Base-by-base conservation (phyloP, 2,888 invertebrate genomes). In the Pherbina coryleti region DNA sequence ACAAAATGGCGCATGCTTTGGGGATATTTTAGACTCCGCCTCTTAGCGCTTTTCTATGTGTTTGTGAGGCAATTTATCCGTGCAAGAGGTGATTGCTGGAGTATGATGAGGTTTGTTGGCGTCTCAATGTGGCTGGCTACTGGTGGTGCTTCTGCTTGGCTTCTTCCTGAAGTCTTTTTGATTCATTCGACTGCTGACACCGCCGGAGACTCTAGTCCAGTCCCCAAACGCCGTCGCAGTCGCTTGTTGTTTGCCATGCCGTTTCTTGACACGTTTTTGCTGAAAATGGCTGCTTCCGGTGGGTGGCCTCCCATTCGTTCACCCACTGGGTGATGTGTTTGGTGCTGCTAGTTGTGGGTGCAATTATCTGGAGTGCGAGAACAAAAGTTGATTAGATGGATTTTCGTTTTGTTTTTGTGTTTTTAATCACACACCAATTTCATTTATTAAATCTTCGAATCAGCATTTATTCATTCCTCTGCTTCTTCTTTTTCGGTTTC, bases 401-500 rank as follows among this genome's bases (percentile, higher is more conserved):
- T 87, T 88, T 66, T 88, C 88, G 87, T 87, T 87, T 87, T 86
- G 88, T 87, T 88, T 88, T 89, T 89, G 88, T 89, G 88, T 88
- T 88, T 89, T 89, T 89, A 88, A 88, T 88, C 88, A 88, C 89
- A 89, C 88, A 88, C 89, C 88, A 88, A 88, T 89, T 88, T 88
- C 88, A 87, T 88, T 87, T 87, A 87, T 87, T 87, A 88, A 87
- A 87, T 87, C 88, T 87, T 87, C 86, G 87, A 88, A 88, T 87
- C 88, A 88, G 86, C 86, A 88, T 85, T 85, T 79, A 76, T 73
- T 66, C 74, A 62, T 57, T 73, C 71, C 69, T 22, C 60, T 44
- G 57, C 37, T 22, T 34, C 57, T 55, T 57, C 37, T 28, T 69
- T 17, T 22, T 28, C 25, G 31, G 57, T 44, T 74, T 57, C 11